Evolutionary conservation across 2,888 invertebrate genomes (phyloP).

Genomic region (Chaitophorus viminalis): DNA sequence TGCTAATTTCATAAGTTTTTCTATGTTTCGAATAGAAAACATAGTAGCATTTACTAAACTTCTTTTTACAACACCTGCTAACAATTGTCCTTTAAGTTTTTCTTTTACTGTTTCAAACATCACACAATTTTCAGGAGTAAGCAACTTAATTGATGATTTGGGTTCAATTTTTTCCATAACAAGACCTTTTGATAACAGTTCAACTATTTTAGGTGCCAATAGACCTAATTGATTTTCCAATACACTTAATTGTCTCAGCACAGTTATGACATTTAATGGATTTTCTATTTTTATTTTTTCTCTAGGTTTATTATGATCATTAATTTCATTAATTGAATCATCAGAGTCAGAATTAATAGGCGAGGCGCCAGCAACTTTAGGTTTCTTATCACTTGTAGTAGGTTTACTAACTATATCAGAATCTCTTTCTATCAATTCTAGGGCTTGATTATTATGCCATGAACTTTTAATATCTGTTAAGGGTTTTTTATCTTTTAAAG

Average conservation of each 20-base stretch:
- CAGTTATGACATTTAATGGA: constrained; percentile 71
- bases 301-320: constrained; percentile 51
- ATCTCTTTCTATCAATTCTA: constrained; percentile 70
- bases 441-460: constrained; percentile 63
- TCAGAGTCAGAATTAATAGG: constrained; percentile 60
- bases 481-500: constrained; percentile 33
- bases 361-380: constrained; percentile 45
- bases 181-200: constrained; percentile 79
- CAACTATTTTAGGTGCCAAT: constrained; percentile 81
- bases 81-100: constrained; percentile 81
- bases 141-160: constrained; percentile 79
- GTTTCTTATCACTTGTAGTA: constrained; percentile 34
- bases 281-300: constrained; percentile 63
- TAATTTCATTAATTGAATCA: constrained; percentile 64
- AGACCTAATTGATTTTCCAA: constrained; percentile 87
- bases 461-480: constrained; percentile 1
- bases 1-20: constrained; percentile 78
- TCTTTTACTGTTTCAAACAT: constrained; percentile 87
- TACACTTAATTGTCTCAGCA: constrained; percentile 80
- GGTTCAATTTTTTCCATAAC: constrained; percentile 79
- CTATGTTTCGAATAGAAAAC: constrained; percentile 80
- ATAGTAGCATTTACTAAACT: constrained; percentile 78
- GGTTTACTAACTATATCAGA: constrained; percentile 11
- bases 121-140: constrained; percentile 78
- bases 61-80: constrained; percentile 75